phyloP scores from a whole-genome alignment of 2,797 vertebrate species.

The Danionella dracula region DNA sequence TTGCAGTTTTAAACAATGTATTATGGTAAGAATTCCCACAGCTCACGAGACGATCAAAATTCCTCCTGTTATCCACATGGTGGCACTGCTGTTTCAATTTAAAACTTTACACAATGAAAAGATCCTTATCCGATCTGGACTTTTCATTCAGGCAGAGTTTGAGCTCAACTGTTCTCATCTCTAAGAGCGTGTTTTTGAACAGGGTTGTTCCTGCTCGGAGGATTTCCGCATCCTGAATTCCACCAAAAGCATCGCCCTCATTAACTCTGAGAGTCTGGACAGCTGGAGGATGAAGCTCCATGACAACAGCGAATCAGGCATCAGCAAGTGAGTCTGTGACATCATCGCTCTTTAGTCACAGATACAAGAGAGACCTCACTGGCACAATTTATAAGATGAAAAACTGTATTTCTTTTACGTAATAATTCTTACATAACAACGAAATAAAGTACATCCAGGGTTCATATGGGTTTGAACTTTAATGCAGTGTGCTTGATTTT shows the following conservation, averaged over 20 bases:
- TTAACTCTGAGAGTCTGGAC: conserved; percentile 87
- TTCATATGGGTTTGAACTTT: no score
- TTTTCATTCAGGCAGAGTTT: no score
- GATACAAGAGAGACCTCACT: neutral
- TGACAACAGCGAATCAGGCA: conserved; percentile 80
- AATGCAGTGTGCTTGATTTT: no score
- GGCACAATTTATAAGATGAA: no score
- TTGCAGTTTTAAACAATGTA: no score
- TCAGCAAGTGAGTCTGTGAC: conserved; percentile 79
- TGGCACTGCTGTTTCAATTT: neutral
- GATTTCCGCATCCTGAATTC: conserved; percentile 87
- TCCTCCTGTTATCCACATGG: conserved; percentile 11
- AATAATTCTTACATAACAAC: no score
- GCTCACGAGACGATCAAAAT: no score
- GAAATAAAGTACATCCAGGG: no score
- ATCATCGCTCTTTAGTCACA: neutral
- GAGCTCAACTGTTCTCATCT: neutral
- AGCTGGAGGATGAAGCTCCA: conserved; percentile 86
- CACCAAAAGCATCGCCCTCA: conserved; percentile 78
- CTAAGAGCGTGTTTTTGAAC: conserved; percentile 28
- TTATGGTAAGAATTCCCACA: no score
- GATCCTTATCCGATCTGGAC: no score
- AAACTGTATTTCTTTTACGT: neutral
- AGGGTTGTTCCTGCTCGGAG: conserved; percentile 78
- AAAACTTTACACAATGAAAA: no score